Evolutionary conservation across 1,140 invertebrate species (phyloP).

Genomic region (Magallana angulata): DNA sequence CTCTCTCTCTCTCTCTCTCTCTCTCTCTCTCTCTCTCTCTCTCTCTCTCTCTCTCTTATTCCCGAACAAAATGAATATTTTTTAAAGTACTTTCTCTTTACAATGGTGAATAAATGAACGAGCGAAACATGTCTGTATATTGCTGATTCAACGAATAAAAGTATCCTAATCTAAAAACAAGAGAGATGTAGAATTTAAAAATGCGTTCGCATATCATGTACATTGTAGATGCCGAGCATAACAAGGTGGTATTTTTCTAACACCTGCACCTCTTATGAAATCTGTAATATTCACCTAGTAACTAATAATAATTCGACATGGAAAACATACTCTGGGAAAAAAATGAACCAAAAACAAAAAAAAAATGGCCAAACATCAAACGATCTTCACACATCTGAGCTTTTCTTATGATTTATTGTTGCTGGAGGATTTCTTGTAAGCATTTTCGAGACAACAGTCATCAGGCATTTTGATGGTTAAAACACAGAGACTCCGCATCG

Average conservation of each 20-base stretch:
- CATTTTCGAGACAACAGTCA: constrained; percentile 9
- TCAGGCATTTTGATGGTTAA: constrained; percentile 1
- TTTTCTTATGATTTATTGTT: constrained; percentile 32
- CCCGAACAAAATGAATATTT: too few relatives aligned
- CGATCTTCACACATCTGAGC: constrained; percentile 18
- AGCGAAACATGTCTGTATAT: too few relatives aligned
- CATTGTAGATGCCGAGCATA: too few relatives aligned
- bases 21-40: too few relatives aligned
- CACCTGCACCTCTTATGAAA: neutral
- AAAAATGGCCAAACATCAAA: constrained; percentile 7
- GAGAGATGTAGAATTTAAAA: too few relatives aligned
- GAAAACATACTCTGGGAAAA: neutral
- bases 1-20: too few relatives aligned
- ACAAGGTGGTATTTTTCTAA: neutral
- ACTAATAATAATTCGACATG: neutral
- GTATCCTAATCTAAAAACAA: too few relatives aligned
- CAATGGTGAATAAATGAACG: too few relatives aligned
- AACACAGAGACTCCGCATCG: neutral
- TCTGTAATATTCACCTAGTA: neutral
- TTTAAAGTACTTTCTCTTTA: too few relatives aligned
- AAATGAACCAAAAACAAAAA: neutral
- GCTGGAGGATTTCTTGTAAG: neutral
- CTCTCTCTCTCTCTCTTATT: too few relatives aligned
- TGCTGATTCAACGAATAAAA: too few relatives aligned
- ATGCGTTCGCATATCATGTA: too few relatives aligned